Base-by-base conservation (phyloP, 2,888 invertebrate genomes). In the Frankliniella fusca region DNA sequence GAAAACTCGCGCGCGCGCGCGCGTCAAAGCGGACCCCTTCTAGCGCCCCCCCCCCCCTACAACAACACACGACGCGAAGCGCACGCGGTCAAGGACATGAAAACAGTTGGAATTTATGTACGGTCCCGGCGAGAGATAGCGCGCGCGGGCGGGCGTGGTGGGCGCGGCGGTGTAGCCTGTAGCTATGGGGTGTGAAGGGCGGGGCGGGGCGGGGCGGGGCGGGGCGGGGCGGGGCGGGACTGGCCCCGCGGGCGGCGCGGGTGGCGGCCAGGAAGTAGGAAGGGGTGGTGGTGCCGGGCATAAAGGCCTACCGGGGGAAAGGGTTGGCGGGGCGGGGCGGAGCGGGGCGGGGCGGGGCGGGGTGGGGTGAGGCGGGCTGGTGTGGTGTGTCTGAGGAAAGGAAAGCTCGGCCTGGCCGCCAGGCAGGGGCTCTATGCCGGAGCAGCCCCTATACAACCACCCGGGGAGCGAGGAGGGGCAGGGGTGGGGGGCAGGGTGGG, bases 71-170 rank as follows among this genome's bases (percentile, higher is more conserved):
- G n/a, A n/a, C n/a, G 5, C 38, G 38, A 38, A 3, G 38, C 38
- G 38, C 38, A 38, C 18, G 23, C 70, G 70, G 70, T 76, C 70
- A 27, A 76, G 70, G 70, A 27, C 70, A 76, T 27, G 70, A 23
- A 76, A 76, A 76, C 70, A 76, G 23, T 27, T 23, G 70, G 23
- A 76, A 76, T 76, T 76, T 76, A 76, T 76, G 70, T 23, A 76
- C 70, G 23, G 70, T 23, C 70, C 70, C 70, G 70, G 70, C 70
- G 38, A 38, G 38, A 76, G 70, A 76, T 76, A 76, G 70, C 70
- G 38, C 38, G n/a, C n/a, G n/a, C n/a, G n/a, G n/a, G n/a, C n/a
- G n/a, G n/a, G n/a, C n/a, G n/a, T n/a, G 38, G 38, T 38, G 5
- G 38, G 38, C 38, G 38, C 38, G 11, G 70, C 54, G 61, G 20